These are phyloP conservation scores for Dromaius novaehollandiae DNA, from an alignment of 2,113 vertebrate species.

Conservation along the genomic window DNA sequence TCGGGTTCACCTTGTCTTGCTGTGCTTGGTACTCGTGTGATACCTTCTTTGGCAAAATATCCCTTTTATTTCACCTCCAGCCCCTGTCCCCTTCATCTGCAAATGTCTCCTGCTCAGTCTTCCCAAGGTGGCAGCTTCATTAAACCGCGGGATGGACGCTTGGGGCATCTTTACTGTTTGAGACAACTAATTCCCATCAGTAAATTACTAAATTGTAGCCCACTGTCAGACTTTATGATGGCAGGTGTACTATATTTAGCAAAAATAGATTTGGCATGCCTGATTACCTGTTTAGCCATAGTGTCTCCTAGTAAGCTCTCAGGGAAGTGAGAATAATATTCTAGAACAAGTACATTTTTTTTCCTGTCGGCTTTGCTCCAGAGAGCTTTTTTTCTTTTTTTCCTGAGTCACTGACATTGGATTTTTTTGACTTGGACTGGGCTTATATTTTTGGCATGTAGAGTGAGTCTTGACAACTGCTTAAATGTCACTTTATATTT, in stretches of 20 bases:
- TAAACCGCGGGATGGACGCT: neutral
- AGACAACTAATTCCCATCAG: neutral
- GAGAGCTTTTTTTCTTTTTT: neutral
- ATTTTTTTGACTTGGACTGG: neutral
- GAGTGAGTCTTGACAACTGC: neutral
- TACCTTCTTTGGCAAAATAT: neutral
- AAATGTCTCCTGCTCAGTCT: neutral
- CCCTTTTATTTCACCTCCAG: neutral
- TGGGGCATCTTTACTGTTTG: neutral
- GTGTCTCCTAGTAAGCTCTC: neutral
- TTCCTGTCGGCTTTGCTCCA: neutral
- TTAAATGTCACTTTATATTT: constrained; percentile 21
- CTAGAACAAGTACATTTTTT: neutral
- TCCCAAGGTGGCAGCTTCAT: neutral
- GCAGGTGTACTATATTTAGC: neutral
- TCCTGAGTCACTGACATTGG: neutral
- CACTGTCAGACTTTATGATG: neutral
- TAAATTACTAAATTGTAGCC: constrained; percentile 18
- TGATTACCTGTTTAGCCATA: constrained; percentile 33
- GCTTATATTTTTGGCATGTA: neutral
- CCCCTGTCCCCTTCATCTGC: neutral
- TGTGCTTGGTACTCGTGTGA: neutral
- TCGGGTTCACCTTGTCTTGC: neutral
- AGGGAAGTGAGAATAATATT: constrained; percentile 24
- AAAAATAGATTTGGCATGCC: constrained; percentile 12